A percentile compares a stretch with the other conserved stretches of the same genome.
Evolutionary conservation across 2,797 vertebrate species (phyloP).

Genomic region (Pangasius sanitwongsei): DNA sequence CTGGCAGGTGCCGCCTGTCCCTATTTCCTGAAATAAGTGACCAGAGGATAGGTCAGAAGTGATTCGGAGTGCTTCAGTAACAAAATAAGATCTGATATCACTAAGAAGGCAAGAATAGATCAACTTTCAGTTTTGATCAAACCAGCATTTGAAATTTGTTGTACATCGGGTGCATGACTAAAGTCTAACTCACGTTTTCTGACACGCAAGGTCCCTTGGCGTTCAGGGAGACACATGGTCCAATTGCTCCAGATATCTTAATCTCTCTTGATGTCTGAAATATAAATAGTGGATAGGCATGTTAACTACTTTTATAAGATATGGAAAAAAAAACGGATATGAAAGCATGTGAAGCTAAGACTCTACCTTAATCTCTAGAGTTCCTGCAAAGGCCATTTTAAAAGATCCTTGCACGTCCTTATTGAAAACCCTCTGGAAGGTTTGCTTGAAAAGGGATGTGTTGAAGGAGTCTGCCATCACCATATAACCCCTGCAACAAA

Average conservation of each 20-base stretch:
- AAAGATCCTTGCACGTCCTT: constrained; percentile 92
- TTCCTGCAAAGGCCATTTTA: constrained; percentile 95
- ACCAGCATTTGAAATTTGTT: not conserved
- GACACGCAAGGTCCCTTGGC: constrained; percentile 96
- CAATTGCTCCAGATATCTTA: constrained; percentile 94
- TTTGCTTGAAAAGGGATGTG: constrained; percentile 96
- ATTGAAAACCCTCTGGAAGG: constrained; percentile 95
- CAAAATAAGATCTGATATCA: not conserved
- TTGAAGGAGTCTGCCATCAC: constrained; percentile 99
- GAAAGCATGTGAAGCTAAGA: not conserved
- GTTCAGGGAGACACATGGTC: constrained; percentile 91
- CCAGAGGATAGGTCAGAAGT: constrained; percentile 18
- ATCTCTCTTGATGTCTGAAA: constrained; percentile 93
- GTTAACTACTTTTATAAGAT: not conserved
- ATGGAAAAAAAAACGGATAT: not conserved
- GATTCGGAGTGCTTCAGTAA: not conserved
- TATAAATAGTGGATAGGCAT: not conserved
- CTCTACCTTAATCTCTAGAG: constrained; percentile 93
- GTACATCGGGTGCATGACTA: not conserved
- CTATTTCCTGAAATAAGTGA: constrained; percentile 85
- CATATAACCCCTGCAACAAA: constrained; percentile 84
- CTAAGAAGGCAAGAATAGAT: not conserved
- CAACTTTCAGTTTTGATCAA: not conserved
- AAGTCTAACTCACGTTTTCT: constrained; percentile 84
- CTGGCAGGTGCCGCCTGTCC: constrained; percentile 93